A percentile compares a stretch with the other conserved stretches of the same genome.
Evolutionary conservation across 2,113 vertebrate species (phyloP).

Genomic region (Acrocephalus arundinaceus): DNA sequence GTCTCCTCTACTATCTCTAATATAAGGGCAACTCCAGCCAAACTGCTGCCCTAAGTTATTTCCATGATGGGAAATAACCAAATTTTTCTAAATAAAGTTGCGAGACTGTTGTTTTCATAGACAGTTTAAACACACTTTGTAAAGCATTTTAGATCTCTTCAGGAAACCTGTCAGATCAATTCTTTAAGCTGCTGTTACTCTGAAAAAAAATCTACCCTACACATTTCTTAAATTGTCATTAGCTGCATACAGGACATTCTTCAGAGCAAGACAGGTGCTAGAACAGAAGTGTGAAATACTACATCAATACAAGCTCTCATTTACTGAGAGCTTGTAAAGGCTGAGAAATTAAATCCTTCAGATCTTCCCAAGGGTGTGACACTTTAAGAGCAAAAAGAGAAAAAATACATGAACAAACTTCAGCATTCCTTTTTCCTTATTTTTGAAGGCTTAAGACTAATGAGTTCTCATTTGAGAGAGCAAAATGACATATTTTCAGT

Average conservation of each 20-base stretch:
- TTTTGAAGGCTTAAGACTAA: background rate
- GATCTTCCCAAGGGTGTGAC: background rate
- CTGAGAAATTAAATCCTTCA: background rate
- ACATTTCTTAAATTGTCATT: background rate
- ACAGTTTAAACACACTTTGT: background rate
- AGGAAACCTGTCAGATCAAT: background rate
- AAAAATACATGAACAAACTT: background rate
- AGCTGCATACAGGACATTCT: background rate
- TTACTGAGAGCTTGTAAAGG: background rate
- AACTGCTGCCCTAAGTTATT: background rate
- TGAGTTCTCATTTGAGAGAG: background rate
- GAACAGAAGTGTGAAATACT: background rate
- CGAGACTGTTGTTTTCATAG: background rate
- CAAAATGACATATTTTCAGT: background rate
- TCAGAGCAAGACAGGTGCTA: background rate
- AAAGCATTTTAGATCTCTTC: background rate
- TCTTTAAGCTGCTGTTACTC: background rate
- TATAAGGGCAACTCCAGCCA: background rate
- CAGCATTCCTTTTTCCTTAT: background rate
- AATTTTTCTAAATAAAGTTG: background rate
- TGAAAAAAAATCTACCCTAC: background rate
- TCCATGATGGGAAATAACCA: background rate
- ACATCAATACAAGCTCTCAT: background rate
- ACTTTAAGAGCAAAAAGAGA: background rate
- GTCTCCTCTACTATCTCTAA: background rate